These are phyloP conservation scores for Plusia festucae DNA, from an alignment of 2,888 invertebrate genomes.

Conservation along the genomic window DNA sequence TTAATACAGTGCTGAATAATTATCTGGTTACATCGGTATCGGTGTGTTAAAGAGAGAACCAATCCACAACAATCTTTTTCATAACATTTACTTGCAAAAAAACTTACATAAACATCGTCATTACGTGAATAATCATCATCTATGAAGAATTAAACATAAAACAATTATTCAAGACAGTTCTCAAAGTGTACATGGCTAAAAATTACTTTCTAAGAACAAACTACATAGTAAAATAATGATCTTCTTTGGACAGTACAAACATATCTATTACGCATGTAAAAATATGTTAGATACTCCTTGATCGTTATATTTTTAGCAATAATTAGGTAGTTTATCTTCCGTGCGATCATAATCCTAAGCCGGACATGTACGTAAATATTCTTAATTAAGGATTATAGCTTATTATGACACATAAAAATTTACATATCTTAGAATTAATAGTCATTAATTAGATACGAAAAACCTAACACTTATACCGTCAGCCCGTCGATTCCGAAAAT, in stretches of 20 bases:
- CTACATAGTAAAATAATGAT: neutral
- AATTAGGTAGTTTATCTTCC: constrained; percentile 20
- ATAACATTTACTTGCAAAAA: no score
- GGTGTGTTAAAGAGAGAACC: no score
- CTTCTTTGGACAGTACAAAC: neutral
- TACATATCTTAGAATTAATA: neutral
- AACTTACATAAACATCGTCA: no score
- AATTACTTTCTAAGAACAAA: neutral
- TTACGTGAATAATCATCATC: no score
- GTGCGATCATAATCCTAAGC: constrained; percentile 29
- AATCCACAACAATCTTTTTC: no score
- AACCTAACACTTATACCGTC: neutral
- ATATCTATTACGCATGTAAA: neutral
- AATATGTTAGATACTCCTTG: neutral
- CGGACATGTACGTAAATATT: constrained; percentile 28
- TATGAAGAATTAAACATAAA: no score
- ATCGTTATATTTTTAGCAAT: constrained; percentile 18
- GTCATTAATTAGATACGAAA: neutral
- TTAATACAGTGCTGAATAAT: no score
- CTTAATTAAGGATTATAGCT: constrained; percentile 20
- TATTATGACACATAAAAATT: neutral
- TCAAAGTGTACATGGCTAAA: no score
- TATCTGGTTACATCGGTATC: no score
- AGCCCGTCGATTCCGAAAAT: no score
- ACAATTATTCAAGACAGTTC: no score